Evolutionary conservation across 2,113 vertebrate species (phyloP).

Genomic region (Nothobranchius kuhntae): DNA sequence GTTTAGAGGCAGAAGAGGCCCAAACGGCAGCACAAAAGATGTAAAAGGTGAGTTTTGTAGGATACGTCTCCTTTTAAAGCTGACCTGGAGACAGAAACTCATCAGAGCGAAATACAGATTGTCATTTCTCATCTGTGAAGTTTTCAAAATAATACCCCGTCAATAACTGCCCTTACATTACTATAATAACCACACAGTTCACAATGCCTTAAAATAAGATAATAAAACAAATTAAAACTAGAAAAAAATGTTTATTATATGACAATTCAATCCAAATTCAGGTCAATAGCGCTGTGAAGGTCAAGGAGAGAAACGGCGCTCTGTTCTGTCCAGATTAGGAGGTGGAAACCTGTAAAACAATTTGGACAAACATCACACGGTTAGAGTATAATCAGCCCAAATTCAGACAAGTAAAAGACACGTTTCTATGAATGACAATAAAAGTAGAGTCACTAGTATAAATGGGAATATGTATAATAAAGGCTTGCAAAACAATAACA

Average conservation of each 20-base stretch:
- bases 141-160: too few species aligned
- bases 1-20: too few species aligned
- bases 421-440: background rate
- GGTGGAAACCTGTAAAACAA: conserved; percentile 55
- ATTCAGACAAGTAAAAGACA: background rate
- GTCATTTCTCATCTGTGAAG: background rate
- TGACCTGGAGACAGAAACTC: too few species aligned
- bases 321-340: conserved; percentile 15
- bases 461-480: too few species aligned
- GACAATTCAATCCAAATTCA: conserved; percentile 21
- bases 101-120: too few species aligned
- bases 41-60: too few species aligned
- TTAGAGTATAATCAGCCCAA: conserved; percentile 37
- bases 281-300: background rate
- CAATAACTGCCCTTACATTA: background rate
- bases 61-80: too few species aligned
- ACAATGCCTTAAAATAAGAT: background rate
- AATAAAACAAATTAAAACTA: background rate
- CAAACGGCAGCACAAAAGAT: too few species aligned
- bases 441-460: too few species aligned
- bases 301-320: conserved; percentile 18
- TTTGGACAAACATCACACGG: background rate
- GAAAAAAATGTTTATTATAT: conserved; percentile 49
- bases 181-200: background rate
- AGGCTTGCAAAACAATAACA: too few species aligned